Percentiles rank a stretch among this genome's conserved stretches.
Evolutionary conservation across 2,797 vertebrate species (phyloP).

Genomic region (Enteromius treurensis): DNA sequence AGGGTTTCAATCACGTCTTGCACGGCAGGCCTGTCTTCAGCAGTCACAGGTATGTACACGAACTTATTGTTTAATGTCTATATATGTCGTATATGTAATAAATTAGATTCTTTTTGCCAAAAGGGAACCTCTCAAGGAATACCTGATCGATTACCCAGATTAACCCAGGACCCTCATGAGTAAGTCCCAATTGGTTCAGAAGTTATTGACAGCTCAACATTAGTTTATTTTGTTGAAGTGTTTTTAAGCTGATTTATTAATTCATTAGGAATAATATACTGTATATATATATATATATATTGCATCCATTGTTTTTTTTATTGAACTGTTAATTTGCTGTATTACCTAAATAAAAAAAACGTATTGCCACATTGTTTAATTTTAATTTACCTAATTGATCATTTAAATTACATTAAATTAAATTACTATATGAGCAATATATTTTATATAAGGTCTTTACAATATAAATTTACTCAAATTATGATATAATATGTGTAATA

Average conservation of each 20-base stretch:
- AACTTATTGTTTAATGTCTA: background rate
- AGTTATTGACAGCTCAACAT: background rate
- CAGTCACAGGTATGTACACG: constrained; percentile 52
- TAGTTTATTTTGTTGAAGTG: background rate
- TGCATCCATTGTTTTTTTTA: background rate
- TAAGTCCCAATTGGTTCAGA: constrained; percentile 74
- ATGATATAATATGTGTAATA: background rate
- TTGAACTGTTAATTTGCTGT: no score
- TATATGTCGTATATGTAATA: no score
- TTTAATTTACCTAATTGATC: background rate
- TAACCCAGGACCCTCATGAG: constrained; percentile 89
- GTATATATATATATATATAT: no score
- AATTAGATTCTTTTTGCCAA: background rate
- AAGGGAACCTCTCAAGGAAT: constrained; percentile 79
- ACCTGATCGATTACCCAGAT: constrained; percentile 83
- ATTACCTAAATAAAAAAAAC: background rate
- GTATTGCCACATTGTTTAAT: background rate
- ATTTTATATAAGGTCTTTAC: background rate
- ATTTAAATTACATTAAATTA: background rate
- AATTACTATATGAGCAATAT: background rate
- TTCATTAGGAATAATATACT: background rate
- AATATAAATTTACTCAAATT: background rate
- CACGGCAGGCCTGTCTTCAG: constrained; percentile 68
- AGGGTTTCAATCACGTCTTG: constrained; percentile 93
- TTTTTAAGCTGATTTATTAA: background rate